Conservation (phyloP, 1,140 invertebrate genomes). For the Protaetia brevitarsis region DNA sequence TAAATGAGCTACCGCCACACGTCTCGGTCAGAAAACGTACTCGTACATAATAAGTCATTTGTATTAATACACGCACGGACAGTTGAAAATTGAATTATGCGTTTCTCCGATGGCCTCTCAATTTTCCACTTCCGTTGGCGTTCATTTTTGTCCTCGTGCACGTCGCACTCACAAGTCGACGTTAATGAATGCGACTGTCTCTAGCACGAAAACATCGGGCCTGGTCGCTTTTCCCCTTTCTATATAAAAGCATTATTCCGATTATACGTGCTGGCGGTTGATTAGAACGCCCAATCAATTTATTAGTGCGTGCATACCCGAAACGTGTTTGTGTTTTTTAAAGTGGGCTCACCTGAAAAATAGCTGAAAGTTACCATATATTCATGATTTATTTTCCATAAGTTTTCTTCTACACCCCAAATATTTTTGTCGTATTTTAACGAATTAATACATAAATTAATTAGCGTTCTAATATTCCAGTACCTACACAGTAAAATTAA, state of each 20-base stretch:
- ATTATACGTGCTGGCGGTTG: not conserved
- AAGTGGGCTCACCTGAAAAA: not conserved
- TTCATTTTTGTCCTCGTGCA: constrained; percentile 8
- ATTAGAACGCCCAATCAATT: constrained; percentile 13
- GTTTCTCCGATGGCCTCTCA: not conserved
- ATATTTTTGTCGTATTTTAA: too few relatives aligned
- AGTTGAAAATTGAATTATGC: constrained; percentile 10
- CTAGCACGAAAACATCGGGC: not conserved
- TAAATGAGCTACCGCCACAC: not conserved
- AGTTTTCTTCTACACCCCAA: too few relatives aligned
- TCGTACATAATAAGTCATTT: not conserved
- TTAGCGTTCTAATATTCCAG: too few relatives aligned
- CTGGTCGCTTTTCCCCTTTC: not conserved
- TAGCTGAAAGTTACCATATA: too few relatives aligned
- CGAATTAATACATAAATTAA: too few relatives aligned
- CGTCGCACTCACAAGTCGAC: not conserved
- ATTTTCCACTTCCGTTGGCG: not conserved
- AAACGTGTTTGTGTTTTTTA: not conserved
- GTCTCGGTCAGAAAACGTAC: not conserved
- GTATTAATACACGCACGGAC: not conserved
- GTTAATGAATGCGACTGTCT: not conserved
- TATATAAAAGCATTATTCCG: not conserved
- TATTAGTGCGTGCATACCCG: not conserved
- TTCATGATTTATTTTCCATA: too few relatives aligned
- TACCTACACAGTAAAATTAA: too few relatives aligned